Evolutionary conservation across 2,797 vertebrate genomes (phyloP), one percentile per base, ranked within the genome.

Genomic region (Ataeniobius toweri): DNA sequence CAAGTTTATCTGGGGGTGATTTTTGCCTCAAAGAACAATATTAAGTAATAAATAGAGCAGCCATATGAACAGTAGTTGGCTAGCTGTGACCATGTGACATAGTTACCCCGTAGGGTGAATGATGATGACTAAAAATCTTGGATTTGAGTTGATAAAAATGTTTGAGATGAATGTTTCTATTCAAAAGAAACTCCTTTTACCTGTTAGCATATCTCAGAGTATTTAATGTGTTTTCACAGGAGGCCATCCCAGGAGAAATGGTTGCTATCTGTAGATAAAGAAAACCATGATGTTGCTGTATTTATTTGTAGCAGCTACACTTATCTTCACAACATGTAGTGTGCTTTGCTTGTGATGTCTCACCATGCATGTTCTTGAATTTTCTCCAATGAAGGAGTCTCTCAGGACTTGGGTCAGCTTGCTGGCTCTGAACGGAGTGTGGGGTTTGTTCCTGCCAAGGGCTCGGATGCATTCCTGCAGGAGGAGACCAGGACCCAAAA

Each of bases 351-450:
- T 36, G 36, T 73, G 13, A 26, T 41, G 26, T 73, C 92, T 96
- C 89, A 99, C 98, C 98, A 99, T 99, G 93, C 98, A 99, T 3
- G 98, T 99, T 87, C 98, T 96, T 41, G 98, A 99, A 91, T 99
- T 99, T 89, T 99, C 98, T 77, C 98, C 98, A n/a, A 99, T 99
- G 94, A 99, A 99, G 31, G 98, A 99, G 93, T 99, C 98, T 91
- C 98, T 93, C 89, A 99, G 95, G 82, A 99, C 98, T 92, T 99
- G 98, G 77, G 98, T 99, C 80, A 99, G 94, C 94, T 99, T 99
- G 95, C 98, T 99, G 91, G 98, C 98, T 95, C 98, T 95, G 86
- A 99, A 99, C 0, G 98, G 98, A 72, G 98, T 99, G 81, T 99
- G 98, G 77, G 98, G 97, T 92, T 99, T 98, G 94, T 99, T 99